phyloP scores from a whole-genome alignment of 2,888 invertebrate genomes.

The Agrotis clavis region DNA sequence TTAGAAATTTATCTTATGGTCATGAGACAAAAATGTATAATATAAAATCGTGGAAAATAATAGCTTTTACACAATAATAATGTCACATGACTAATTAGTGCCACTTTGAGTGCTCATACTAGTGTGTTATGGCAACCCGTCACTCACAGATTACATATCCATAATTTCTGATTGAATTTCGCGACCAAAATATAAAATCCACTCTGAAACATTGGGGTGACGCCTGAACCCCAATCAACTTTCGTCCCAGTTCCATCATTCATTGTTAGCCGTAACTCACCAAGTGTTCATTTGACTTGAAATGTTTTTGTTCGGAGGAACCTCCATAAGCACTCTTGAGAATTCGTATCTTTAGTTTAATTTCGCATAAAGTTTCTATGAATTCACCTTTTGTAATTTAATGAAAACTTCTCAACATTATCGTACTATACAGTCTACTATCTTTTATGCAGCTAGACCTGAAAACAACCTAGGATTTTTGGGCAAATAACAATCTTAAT shows the following conservation, averaged over 20 bases:
- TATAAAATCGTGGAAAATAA: no score
- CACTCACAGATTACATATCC: constrained; percentile 17
- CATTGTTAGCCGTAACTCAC: constrained; percentile 42
- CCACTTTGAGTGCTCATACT: background rate
- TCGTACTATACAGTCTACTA: no score
- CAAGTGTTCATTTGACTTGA: constrained; percentile 55
- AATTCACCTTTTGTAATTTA: background rate
- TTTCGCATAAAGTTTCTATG: background rate
- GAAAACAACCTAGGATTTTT: no score
- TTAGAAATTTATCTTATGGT: no score
- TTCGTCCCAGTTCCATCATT: constrained; percentile 45
- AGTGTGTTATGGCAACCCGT: background rate
- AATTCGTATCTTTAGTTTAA: constrained; percentile 28
- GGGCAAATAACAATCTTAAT: no score
- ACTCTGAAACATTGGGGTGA: constrained; percentile 7
- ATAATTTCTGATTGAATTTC: constrained; percentile 14
- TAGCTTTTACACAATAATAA: no score
- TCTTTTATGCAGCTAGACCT: no score
- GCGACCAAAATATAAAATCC: constrained; percentile 28
- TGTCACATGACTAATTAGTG: background rate
- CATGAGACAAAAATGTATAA: background rate
- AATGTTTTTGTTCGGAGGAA: constrained; percentile 42
- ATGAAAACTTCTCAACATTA: background rate
- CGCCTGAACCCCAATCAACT: constrained; percentile 33
- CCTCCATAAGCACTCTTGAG: constrained; percentile 25